Evolutionary conservation across 2,888 invertebrate species (phyloP).

Genomic region (Drosophila testacea): DNA sequence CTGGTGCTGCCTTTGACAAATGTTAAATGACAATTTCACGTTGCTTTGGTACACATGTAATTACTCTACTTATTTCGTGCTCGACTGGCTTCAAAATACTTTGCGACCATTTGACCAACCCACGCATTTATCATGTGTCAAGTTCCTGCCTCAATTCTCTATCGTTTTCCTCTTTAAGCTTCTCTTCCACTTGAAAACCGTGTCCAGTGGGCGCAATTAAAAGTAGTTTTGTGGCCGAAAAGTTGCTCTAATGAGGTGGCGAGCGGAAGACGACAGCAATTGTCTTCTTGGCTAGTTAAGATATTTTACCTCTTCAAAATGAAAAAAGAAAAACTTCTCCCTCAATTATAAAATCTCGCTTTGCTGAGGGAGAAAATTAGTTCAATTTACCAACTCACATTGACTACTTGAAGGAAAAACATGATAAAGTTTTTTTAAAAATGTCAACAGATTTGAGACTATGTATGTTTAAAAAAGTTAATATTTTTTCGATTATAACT

Average conservation of each 20-base stretch:
- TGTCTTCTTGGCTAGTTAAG: conserved; percentile 51
- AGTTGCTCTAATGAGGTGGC: conserved; percentile 70
- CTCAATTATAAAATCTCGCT: conserved; percentile 1
- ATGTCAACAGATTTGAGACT: neutral
- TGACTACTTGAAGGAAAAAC: neutral
- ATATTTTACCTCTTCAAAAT: conserved; percentile 37
- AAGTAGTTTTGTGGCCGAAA: conserved; percentile 68
- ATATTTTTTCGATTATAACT: too few relatives aligned
- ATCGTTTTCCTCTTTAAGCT: neutral
- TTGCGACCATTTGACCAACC: conserved; percentile 27
- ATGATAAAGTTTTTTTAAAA: neutral
- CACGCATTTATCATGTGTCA: conserved; percentile 64
- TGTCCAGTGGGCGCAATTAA: conserved; percentile 75
- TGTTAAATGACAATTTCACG: conserved; percentile 65
- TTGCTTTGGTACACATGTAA: conserved; percentile 47
- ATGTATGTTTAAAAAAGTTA: neutral
- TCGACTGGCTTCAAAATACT: conserved; percentile 40
- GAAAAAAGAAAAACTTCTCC: neutral
- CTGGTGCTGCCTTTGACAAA: conserved; percentile 52
- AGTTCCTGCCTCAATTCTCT: conserved; percentile 7
- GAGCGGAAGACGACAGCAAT: conserved; percentile 64
- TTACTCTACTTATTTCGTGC: conserved; percentile 59
- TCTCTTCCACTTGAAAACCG: conserved; percentile 10
- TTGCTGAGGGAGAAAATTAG: conserved; percentile 16
- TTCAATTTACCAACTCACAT: conserved; percentile 15